phyloP scores from a whole-genome alignment of 2,888 invertebrate species.

The Eupithecia tripunctaria region DNA sequence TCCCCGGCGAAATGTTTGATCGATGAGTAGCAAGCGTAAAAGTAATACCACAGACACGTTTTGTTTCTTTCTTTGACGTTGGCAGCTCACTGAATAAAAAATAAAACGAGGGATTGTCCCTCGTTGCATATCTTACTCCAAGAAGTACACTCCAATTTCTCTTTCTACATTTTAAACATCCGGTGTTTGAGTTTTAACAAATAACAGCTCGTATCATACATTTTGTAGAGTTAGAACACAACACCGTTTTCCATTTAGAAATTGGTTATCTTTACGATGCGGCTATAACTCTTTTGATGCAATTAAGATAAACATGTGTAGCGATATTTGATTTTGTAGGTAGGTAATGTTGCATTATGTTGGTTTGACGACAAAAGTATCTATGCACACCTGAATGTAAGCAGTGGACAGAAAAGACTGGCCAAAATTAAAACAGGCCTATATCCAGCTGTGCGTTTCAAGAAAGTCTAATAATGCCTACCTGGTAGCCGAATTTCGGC shows the following conservation, averaged over 20 bases:
- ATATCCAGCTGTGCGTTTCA: no score
- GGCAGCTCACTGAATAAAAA: neutral
- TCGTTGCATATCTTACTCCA: neutral
- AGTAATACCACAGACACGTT: no score
- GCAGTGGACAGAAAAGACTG: neutral
- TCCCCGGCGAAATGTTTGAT: no score
- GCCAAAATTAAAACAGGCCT: neutral
- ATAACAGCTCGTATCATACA: no score
- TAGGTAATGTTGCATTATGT: neutral
- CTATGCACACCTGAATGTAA: neutral
- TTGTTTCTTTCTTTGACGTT: no score
- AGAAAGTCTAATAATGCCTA: no score
- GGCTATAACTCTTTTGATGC: constrained; percentile 3
- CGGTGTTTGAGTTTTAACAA: no score
- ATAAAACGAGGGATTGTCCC: neutral
- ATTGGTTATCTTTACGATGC: neutral
- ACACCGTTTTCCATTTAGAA: neutral
- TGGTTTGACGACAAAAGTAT: neutral
- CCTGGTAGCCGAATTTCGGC: no score
- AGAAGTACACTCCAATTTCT: neutral
- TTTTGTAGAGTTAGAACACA: neutral
- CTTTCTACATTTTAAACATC: neutral
- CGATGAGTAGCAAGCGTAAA: no score
- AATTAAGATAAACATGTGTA: neutral
- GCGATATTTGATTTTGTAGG: neutral